Evolutionary conservation across 30 jellyfish, hydroid and myxozoan genomes (phyloP).

Genomic region (Aurelia aurita complex sp. Pacific): DNA sequence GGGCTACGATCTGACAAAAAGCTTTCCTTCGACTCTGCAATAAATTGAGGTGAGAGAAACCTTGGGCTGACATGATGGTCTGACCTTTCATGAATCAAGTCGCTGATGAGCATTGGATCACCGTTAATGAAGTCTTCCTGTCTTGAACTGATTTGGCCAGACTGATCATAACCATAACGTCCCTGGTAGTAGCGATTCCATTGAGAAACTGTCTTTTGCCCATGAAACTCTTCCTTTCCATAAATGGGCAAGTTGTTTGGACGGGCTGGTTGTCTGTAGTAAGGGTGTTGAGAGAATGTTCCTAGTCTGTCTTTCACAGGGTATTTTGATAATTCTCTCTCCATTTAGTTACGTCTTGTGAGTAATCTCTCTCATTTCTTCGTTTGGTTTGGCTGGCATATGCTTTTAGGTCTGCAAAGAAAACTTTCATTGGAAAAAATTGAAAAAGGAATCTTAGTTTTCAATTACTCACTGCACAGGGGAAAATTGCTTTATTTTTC

Average conservation of each 20-base stretch:
- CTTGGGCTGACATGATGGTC: slow-evolving; percentile 39
- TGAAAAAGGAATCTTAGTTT: too few relatives aligned
- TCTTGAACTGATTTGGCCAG: background rate
- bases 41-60: slow-evolving; percentile 52
- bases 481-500: too few relatives aligned
- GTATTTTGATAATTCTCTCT: background rate
- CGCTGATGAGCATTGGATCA: slow-evolving; percentile 52
- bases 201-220: background rate
- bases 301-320: slow-evolving; percentile 22
- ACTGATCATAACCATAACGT: background rate
- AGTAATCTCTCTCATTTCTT: too few relatives aligned
- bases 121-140: slow-evolving; percentile 33
- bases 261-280: slow-evolving; percentile 5
- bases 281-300: slow-evolving; percentile 26
- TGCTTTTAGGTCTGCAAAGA: too few relatives aligned
- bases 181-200: slow-evolving; percentile 6
- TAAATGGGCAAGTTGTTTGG: slow-evolving; percentile 36
- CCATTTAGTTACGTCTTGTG: background rate
- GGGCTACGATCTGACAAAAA: background rate
- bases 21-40: slow-evolving; percentile 10
- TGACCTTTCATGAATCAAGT: background rate
- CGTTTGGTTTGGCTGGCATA: too few relatives aligned
- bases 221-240: slow-evolving; percentile 1
- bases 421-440: too few relatives aligned
- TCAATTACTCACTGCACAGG: too few relatives aligned